Conservation (phyloP, 2,113 vertebrate genomes). For the Gnathonemus longibarbis region DNA sequence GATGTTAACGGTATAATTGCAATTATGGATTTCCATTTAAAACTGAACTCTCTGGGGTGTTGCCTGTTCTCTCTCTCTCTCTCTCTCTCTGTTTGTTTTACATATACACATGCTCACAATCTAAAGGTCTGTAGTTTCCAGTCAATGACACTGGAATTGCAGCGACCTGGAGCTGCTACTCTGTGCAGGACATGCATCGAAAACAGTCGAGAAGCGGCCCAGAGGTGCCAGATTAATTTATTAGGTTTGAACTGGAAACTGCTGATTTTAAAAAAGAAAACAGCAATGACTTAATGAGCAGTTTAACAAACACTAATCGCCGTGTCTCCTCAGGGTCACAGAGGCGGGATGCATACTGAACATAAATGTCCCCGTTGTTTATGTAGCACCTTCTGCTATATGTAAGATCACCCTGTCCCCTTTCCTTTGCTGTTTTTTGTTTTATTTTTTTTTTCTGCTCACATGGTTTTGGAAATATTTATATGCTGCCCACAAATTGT, state of each 20-base stretch:
- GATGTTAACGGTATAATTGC: slow-evolving; percentile 7
- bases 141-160: slow-evolving; percentile 5
- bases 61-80: background rate
- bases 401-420: background rate
- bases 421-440: background rate
- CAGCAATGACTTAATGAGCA: background rate
- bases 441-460: background rate
- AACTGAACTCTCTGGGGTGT: background rate
- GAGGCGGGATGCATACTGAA: background rate
- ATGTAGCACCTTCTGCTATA: background rate
- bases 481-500: background rate
- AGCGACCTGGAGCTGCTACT: background rate
- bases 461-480: background rate
- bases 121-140: background rate
- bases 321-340: background rate
- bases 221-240: slow-evolving; percentile 4
- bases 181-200: background rate
- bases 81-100: background rate
- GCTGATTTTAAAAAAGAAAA: background rate
- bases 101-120: background rate
- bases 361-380: background rate
- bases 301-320: background rate
- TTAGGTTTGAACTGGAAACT: slow-evolving; percentile 1
- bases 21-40: slow-evolving; percentile 5
- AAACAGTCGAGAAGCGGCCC: background rate